Evolutionary conservation across 2,113 vertebrate genomes (phyloP).

Genomic region (Solea solea): DNA sequence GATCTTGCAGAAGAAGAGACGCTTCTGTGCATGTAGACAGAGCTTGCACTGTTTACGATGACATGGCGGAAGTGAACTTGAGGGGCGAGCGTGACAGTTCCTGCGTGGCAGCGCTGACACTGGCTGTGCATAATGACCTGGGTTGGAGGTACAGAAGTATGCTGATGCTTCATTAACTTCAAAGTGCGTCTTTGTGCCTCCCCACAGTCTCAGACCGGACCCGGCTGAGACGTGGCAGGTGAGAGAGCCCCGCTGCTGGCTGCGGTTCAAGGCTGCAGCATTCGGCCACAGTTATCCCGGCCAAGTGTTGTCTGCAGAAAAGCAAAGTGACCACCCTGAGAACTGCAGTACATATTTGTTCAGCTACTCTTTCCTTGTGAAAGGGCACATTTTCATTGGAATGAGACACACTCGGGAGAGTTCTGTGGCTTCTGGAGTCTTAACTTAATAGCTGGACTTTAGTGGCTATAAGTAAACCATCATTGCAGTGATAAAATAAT

Average conservation of each 20-base stretch:
- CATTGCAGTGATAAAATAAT: too few relatives aligned
- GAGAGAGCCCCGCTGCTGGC: slow-evolving; percentile 59
- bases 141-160: slow-evolving; percentile 47
- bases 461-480: not conserved
- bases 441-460: slow-evolving; percentile 11
- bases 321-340: slow-evolving; percentile 26
- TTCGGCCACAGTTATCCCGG: slow-evolving; percentile 15
- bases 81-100: slow-evolving; percentile 7
- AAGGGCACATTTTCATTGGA: slow-evolving; percentile 14
- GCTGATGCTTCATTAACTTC: slow-evolving; percentile 74
- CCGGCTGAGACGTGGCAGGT: slow-evolving; percentile 47
- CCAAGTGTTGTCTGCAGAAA: slow-evolving; percentile 35
- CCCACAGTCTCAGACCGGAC: slow-evolving; percentile 44
- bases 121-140: slow-evolving; percentile 53
- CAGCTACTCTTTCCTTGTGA: not conserved
- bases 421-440: slow-evolving; percentile 8
- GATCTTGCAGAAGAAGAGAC: not conserved
- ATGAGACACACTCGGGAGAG: slow-evolving; percentile 3
- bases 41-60: not conserved
- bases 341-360: not conserved
- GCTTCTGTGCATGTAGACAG: not conserved
- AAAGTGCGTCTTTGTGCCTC: slow-evolving; percentile 62
- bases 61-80: slow-evolving; percentile 15
- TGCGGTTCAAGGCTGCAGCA: slow-evolving; percentile 62
- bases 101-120: slow-evolving; percentile 36